Evolutionary conservation across 1,140 invertebrate genomes (phyloP).

Genomic region (Ips nitidus): DNA sequence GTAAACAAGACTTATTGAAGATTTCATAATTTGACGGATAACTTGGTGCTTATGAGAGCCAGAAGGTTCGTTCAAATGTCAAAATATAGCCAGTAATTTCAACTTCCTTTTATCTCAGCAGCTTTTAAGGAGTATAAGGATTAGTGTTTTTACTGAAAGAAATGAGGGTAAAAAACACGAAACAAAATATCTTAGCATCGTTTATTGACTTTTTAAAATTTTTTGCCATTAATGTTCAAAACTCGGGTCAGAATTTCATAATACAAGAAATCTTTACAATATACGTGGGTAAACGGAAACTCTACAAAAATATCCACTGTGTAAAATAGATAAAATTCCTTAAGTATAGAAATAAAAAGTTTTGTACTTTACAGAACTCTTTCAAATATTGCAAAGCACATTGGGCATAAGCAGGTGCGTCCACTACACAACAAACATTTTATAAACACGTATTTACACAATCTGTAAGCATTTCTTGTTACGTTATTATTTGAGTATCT

Average conservation of each 20-base stretch:
- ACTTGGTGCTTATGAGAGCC: no score
- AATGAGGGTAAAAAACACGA: not conserved
- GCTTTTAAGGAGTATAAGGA: no score
- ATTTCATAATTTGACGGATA: no score
- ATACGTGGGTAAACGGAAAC: conserved; percentile 13
- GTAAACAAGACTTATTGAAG: no score
- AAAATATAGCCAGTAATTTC: no score
- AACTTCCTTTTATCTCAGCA: no score
- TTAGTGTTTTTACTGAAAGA: no score
- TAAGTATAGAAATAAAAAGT: conserved; percentile 26
- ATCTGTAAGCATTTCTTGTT: not conserved
- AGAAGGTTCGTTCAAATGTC: no score
- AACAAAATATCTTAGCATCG: conserved; percentile 13
- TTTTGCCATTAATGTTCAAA: conserved; percentile 20
- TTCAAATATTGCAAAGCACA: conserved; percentile 36
- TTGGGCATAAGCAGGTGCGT: conserved; percentile 24
- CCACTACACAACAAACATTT: not conserved
- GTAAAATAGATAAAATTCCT: conserved; percentile 14
- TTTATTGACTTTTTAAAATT: conserved; percentile 33
- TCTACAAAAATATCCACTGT: conserved; percentile 33
- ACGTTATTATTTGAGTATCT: not conserved
- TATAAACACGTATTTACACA: conserved; percentile 8
- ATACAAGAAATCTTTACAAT: conserved; percentile 20
- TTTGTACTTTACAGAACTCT: conserved; percentile 32
- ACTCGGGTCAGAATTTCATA: conserved; percentile 1